phyloP scores from a whole-genome alignment of 2,113 vertebrate genomes.

The Burhinus bistriatus region DNA sequence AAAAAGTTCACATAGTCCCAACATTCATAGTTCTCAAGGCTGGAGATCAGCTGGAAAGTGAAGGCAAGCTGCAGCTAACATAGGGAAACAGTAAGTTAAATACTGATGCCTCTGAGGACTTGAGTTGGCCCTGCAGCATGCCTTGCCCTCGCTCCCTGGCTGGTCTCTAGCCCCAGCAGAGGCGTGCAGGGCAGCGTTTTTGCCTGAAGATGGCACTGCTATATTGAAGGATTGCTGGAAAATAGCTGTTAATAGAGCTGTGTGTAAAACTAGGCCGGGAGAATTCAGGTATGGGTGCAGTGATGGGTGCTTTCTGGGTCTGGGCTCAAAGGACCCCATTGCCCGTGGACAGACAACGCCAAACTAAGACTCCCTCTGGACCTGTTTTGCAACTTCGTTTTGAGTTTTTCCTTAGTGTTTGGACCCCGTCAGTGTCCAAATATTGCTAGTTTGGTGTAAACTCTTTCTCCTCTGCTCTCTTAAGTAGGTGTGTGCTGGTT shows the following conservation, averaged over 20 bases:
- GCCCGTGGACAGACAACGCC: accelerated
- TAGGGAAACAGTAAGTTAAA: accelerated
- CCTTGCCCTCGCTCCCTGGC: background rate
- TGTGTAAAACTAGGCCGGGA: accelerated
- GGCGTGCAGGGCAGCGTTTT: background rate
- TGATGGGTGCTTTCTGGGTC: accelerated
- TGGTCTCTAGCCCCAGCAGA: no score
- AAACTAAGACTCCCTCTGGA: background rate
- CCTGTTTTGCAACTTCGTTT: background rate
- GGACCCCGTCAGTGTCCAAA: accelerated
- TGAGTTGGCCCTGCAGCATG: accelerated
- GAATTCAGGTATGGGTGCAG: no score
- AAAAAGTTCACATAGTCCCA: background rate
- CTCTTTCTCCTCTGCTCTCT: background rate
- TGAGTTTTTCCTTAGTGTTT: background rate
- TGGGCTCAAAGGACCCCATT: accelerated
- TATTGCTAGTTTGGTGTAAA: background rate
- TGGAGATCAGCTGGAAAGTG: background rate
- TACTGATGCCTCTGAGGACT: accelerated
- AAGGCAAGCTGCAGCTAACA: background rate
- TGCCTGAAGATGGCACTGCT: constrained; percentile 53
- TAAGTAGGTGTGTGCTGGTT: accelerated
- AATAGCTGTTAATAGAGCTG: accelerated
- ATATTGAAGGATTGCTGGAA: background rate
- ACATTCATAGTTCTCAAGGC: background rate